phyloP scores from a whole-genome alignment of 2,888 invertebrate species.

The Mimachlamys varia region DNA sequence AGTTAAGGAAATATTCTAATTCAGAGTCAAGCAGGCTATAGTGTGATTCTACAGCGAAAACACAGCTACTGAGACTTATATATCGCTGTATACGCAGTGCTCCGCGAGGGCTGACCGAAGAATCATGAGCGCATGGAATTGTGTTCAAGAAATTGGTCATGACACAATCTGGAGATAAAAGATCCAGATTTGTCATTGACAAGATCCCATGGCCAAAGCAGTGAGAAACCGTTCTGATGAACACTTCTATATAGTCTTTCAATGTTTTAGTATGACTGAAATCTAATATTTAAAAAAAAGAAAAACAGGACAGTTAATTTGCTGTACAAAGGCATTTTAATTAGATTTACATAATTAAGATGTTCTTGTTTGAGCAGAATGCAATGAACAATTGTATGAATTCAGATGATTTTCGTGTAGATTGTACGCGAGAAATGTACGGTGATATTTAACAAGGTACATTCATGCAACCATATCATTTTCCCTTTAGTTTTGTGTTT shows the following conservation, averaged over 20 bases:
- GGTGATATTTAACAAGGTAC: not conserved
- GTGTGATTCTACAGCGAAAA: conserved; percentile 22
- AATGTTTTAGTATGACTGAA: conserved; percentile 18
- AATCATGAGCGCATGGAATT: not conserved
- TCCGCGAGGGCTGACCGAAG: conserved; percentile 38
- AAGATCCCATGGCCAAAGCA: not conserved
- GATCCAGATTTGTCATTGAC: not conserved
- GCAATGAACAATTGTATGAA: conserved; percentile 10
- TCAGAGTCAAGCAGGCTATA: conserved; percentile 4
- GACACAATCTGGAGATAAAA: not conserved
- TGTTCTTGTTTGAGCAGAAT: conserved; percentile 1
- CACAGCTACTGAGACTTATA: conserved; percentile 37
- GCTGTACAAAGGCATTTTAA: conserved; percentile 18
- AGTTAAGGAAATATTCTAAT: conserved; percentile 30
- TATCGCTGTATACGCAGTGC: conserved; percentile 39
- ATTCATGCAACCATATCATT: conserved; percentile 11
- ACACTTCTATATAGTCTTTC: not conserved
- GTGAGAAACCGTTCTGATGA: not conserved
- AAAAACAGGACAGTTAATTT: not conserved
- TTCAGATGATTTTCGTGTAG: not conserved
- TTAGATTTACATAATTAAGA: not conserved
- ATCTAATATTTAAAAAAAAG: conserved; percentile 8
- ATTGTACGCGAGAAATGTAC: not conserved
- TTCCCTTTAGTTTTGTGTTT: conserved; percentile 1
- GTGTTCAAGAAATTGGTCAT: conserved; percentile 17